Evolutionary conservation across 2,888 invertebrate genomes (phyloP), one percentile per base, ranked within the genome.

Genomic region (Pollenia angustigena): DNA sequence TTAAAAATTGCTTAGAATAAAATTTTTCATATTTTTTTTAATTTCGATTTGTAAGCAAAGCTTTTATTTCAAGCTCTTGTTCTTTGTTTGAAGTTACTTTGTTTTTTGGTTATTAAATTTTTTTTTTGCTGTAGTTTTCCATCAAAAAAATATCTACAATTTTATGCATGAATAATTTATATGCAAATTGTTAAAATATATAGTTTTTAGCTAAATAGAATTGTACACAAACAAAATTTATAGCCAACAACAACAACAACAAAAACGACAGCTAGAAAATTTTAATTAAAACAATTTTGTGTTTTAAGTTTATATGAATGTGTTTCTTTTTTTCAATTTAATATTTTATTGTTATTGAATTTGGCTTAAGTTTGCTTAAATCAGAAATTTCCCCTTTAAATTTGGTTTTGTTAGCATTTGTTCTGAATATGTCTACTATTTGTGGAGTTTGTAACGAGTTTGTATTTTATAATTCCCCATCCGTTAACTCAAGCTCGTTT

Each of bases 101-200:
- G 32, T 75, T 23, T 16, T 44, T 75, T 68, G 40, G 14, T 48
- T 50, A 32, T 54, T 58, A 16, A 62, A 16, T 32, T 32, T 32
- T 32, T 32, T 60, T 62, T 64, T 71, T 64, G 64, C 40, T 9
- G 69, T 80, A 85, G 68, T 78, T 80, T 54, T 84, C 42, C 52
- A 56, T 58, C 11, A 50, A 48, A 56, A 48, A 56, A 11, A 60
- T 68, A 56, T 54, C 6, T 46, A 4, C 10, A 60, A 68, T 64
- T 71, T 64, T 72, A 68, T 84, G 87, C 87, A 87, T 87, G 86
- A 76, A 50, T 75, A 62, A 42, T 71, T 75, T 69, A 69, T 52
- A 75, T 54, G 69, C 69, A 60, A 82, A 69, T 76, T 54, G 14
- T 46, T 46, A 52, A 52, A 16, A n/a, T 76, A 80, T 10, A 50